Evolutionary conservation across 2,888 invertebrate genomes (phyloP).

Genomic region (Galerucella nymphaeae): DNA sequence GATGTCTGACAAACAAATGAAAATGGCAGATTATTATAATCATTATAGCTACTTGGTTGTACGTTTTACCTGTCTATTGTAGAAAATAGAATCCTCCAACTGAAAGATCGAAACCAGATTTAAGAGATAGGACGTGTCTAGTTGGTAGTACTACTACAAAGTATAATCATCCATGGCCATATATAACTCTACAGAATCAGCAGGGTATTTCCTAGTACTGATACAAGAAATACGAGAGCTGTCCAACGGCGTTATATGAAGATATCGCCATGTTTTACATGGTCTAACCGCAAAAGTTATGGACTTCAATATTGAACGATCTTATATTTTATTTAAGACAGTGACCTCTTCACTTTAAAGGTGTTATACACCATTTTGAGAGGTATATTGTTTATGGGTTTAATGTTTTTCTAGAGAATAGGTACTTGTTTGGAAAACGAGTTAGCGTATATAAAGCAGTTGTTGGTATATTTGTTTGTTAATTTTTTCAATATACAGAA

Average conservation of each 20-base stretch:
- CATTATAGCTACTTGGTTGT: neutral
- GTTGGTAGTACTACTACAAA: slow-evolving; percentile 60
- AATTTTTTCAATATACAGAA: neutral
- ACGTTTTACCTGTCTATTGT: slow-evolving; percentile 28
- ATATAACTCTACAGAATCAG: slow-evolving; percentile 63
- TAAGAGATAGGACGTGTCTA: slow-evolving; percentile 57
- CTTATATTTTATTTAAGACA: slow-evolving; percentile 49
- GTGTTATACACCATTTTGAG: slow-evolving; percentile 28
- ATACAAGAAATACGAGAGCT: slow-evolving; percentile 65
- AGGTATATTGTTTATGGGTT: slow-evolving; percentile 20
- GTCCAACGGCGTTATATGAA: slow-evolving; percentile 63
- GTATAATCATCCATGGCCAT: slow-evolving; percentile 61
- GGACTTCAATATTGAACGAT: slow-evolving; percentile 52
- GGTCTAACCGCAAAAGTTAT: slow-evolving; percentile 60
- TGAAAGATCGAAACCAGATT: slow-evolving; percentile 40
- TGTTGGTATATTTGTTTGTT: slow-evolving; percentile 12
- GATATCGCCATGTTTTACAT: slow-evolving; percentile 64
- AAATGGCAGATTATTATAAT: neutral
- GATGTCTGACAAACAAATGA: too few species aligned
- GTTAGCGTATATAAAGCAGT: neutral
- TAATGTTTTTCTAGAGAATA: slow-evolving; percentile 9
- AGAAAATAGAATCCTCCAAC: slow-evolving; percentile 41
- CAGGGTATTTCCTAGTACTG: slow-evolving; percentile 65
- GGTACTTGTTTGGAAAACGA: slow-evolving; percentile 12
- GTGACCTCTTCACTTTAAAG: slow-evolving; percentile 34